phyloP scores from a whole-genome alignment of 2,113 vertebrate genomes.

The Anthoscopus minutus region DNA sequence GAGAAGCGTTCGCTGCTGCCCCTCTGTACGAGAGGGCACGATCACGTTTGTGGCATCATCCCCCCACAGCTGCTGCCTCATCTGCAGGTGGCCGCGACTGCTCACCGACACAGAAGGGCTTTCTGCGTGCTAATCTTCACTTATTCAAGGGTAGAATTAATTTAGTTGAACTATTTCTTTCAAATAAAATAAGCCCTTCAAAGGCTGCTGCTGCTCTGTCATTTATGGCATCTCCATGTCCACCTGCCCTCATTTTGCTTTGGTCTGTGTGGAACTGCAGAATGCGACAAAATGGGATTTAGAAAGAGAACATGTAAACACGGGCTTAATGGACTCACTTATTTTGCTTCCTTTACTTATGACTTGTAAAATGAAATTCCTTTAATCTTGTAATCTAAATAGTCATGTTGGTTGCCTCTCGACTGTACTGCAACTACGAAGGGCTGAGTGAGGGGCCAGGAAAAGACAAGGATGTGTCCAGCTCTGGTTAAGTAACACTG shows the following conservation, averaged over 20 bases:
- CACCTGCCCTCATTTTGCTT: background rate
- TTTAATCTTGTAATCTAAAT: background rate
- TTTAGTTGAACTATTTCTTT: background rate
- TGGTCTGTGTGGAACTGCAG: background rate
- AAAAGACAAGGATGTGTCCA: background rate
- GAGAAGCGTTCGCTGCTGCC: rapidly evolving
- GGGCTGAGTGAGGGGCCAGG: background rate
- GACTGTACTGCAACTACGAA: background rate
- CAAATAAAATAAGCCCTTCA: background rate
- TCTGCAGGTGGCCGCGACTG: rapidly evolving
- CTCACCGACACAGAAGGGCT: background rate
- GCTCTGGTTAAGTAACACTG: background rate
- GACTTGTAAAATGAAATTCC: background rate
- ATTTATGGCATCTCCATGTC: background rate
- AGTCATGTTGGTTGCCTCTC: background rate
- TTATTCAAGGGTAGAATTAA: background rate
- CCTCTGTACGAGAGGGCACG: rapidly evolving
- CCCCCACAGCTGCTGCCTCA: background rate
- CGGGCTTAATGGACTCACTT: background rate
- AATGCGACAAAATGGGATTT: background rate
- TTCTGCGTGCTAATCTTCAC: too few species aligned
- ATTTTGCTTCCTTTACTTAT: background rate
- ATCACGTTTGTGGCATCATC: background rate
- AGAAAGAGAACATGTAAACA: background rate
- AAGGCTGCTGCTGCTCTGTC: background rate